Evolutionary conservation across 2,888 invertebrate genomes (phyloP).

Genomic region (Pterostichus madidus): DNA sequence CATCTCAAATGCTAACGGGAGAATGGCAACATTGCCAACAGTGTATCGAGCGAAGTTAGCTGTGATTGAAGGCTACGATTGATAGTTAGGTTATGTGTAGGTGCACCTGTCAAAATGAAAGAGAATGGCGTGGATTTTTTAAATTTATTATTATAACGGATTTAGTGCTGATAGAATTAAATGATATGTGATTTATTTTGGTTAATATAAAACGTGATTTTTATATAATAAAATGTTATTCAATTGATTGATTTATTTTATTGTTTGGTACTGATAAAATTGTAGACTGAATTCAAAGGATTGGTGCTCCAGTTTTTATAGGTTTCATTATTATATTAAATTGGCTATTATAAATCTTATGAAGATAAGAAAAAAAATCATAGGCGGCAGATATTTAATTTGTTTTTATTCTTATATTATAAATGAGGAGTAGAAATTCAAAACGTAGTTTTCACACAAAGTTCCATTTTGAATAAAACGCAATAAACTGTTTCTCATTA

Average conservation of each 20-base stretch:
- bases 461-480: too few species aligned
- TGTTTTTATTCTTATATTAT: too few species aligned
- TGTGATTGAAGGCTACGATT: slow-evolving; percentile 20
- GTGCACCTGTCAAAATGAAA: slow-evolving; percentile 19
- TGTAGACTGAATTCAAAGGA: background rate
- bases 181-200: slow-evolving; percentile 11
- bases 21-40: background rate
- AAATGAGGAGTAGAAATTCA: too few species aligned
- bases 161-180: slow-evolving; percentile 1
- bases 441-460: too few species aligned
- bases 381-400: too few species aligned
- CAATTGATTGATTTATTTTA: slow-evolving; percentile 11
- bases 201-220: slow-evolving; percentile 27
- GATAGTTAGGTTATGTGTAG: slow-evolving; percentile 13
- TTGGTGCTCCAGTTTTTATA: slow-evolving; percentile 15
- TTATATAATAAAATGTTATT: slow-evolving; percentile 26
- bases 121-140: slow-evolving; percentile 17
- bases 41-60: background rate
- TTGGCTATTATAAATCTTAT: too few species aligned
- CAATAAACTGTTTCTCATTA: too few species aligned
- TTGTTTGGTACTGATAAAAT: background rate
- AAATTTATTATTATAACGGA: slow-evolving; percentile 23
- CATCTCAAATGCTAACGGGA: slow-evolving; percentile 31
- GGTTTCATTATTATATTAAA: background rate
- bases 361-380: too few species aligned